Percentiles rank a stretch among this genome's conserved stretches.
Conservation (phyloP, 2,113 vertebrate genomes). For the Bothrops jararaca region DNA sequence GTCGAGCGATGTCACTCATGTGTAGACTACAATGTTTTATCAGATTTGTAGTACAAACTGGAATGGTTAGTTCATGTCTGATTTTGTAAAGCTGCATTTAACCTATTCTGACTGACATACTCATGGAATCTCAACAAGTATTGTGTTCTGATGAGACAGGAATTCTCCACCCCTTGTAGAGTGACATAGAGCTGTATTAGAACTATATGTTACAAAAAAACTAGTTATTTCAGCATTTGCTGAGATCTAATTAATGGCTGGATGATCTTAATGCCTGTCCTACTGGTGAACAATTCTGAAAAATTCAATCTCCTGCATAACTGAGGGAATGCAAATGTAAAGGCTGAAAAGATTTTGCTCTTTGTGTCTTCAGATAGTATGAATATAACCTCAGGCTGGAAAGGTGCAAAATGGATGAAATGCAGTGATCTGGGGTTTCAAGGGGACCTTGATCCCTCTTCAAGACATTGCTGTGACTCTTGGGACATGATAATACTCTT, state of each 20-base stretch:
- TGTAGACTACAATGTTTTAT: background rate
- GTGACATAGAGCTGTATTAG: background rate
- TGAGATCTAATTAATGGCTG: background rate
- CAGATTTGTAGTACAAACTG: background rate
- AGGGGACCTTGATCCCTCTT: background rate
- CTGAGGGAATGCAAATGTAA: background rate
- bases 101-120: background rate
- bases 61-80: background rate
- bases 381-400: background rate
- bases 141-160: background rate
- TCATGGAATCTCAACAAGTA: background rate
- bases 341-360: background rate
- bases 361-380: background rate
- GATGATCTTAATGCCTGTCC: background rate
- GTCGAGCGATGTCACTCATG: background rate
- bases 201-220: background rate
- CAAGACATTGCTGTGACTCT: background rate
- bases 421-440: background rate
- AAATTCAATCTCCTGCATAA: background rate
- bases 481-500: background rate
- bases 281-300: background rate
- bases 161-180: background rate
- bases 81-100: background rate
- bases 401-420: background rate
- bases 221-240: background rate